phyloP scores from a whole-genome alignment of 2,797 vertebrate genomes.

The Sciurus carolinensis region DNA sequence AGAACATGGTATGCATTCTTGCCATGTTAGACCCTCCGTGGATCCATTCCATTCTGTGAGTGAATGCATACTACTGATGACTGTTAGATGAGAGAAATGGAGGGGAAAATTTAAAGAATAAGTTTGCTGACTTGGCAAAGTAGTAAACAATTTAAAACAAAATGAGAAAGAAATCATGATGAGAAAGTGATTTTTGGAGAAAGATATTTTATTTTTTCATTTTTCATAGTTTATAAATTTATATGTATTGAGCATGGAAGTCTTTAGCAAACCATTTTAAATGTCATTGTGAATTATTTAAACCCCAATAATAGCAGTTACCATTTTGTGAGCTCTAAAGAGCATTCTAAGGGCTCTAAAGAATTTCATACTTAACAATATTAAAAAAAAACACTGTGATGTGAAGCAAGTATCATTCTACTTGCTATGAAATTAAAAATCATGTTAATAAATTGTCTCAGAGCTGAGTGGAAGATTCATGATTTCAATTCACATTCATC shows the following conservation, averaged over 20 bases:
- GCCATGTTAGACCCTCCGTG: background rate
- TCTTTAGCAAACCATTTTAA: background rate
- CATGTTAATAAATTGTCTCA: background rate
- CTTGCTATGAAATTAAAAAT: constrained; percentile 4
- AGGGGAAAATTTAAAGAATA: background rate
- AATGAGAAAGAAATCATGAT: background rate
- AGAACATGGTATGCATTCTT: too few species aligned
- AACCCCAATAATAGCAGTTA: background rate
- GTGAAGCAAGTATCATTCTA: background rate
- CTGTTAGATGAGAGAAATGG: background rate
- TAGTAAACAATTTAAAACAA: background rate
- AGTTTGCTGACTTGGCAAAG: background rate
- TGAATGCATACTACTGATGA: background rate
- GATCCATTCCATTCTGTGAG: background rate
- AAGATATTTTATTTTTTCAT: background rate
- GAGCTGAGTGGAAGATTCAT: background rate
- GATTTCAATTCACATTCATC: background rate
- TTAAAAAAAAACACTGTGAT: background rate
- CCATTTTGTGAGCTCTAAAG: background rate
- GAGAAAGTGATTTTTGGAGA: background rate
- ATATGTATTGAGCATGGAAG: background rate
- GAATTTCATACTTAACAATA: background rate
- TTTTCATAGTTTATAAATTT: background rate
- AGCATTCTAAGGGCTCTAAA: background rate
- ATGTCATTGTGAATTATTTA: background rate